Evolutionary conservation across 2,888 invertebrate genomes (phyloP), one percentile per base, ranked within the genome.

Genomic region (Drosophila maculinotata): DNA sequence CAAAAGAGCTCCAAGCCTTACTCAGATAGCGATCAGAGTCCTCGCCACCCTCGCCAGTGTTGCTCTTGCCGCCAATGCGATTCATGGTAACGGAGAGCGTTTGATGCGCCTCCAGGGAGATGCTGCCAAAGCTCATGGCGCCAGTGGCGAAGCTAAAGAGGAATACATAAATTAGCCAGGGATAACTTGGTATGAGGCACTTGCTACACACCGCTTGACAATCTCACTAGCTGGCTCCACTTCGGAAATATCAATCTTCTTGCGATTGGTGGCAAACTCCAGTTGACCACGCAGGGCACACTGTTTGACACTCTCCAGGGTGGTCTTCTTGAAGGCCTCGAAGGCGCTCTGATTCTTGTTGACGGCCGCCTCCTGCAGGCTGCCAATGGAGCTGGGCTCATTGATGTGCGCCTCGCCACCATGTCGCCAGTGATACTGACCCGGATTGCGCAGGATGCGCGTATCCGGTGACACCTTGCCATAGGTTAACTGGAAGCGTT

Each of bases 371-470:
- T 99, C 98, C 94, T 98, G 94, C 8, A 94, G 88, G 79, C 92
- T 93, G 26, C 94, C 94, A 89, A 94, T 95, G 70, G 96, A 95
- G 78, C 95, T 93, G 0, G 99, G 99, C 89, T 99, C 99, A 91
- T 99, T 99, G 88, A 99, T 95, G 92, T 99, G 99, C 78, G 97
- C 97, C 92, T 99, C 99, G 2, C 99, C 99, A 12, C 98, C 98
- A 69, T 96, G 95, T 81, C 99, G 94, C 99, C 99, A 99, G 92
- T 99, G 98, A 91, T 97, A 99, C 86, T 95, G 95, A 6, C 99
- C 99, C 9, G 98, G 97, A 91, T 97, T 97, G 59, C 97, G 94
- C 57, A 94, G 92, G 31, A 94, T 93, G 33, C 93, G 91, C 72
- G 94, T 94, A 87, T 96, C 96, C 69, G 94, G 93, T 31, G 93